These are phyloP conservation scores for Sthenelais limicola DNA, from an alignment of 2,888 invertebrate species.

Conservation along the genomic window DNA sequence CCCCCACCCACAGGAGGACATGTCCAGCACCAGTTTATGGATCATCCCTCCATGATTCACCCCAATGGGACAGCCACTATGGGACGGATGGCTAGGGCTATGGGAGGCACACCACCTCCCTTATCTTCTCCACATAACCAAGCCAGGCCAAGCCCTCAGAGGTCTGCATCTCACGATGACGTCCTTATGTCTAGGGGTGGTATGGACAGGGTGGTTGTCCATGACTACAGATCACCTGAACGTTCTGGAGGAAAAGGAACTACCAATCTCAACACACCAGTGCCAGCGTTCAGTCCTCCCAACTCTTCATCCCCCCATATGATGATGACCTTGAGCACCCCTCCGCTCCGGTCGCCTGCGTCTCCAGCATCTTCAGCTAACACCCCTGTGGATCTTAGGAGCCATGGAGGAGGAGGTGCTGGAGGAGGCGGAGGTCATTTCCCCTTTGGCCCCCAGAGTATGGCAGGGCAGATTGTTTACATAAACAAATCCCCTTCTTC, in stretches of 20 bases:
- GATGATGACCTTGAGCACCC: conserved; percentile 2
- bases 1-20: not conserved
- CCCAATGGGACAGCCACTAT: not conserved
- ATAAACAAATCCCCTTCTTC: conserved; percentile 26
- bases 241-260: too few relatives aligned
- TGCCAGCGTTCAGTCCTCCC: not conserved
- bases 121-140: too few relatives aligned
- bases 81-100: not conserved
- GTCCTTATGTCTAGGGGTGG: conserved; percentile 28
- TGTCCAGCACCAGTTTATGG: not conserved
- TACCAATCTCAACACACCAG: conserved; percentile 1
- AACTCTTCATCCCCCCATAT: not conserved
- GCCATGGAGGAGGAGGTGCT: too few relatives aligned
- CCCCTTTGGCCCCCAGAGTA: too few relatives aligned
- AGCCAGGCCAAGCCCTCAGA: not conserved
- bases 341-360: not conserved
- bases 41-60: too few relatives aligned
- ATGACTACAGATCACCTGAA: conserved; percentile 5
- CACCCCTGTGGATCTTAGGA: too few relatives aligned
- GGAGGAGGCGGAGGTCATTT: too few relatives aligned
- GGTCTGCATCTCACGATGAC: conserved; percentile 18
- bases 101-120: not conserved
- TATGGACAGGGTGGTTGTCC: conserved; percentile 10
- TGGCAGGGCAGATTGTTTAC: conserved; percentile 31
- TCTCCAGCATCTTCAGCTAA: not conserved